Conservation (phyloP, 2,113 vertebrate species). For the Australoheros scitulus region DNA sequence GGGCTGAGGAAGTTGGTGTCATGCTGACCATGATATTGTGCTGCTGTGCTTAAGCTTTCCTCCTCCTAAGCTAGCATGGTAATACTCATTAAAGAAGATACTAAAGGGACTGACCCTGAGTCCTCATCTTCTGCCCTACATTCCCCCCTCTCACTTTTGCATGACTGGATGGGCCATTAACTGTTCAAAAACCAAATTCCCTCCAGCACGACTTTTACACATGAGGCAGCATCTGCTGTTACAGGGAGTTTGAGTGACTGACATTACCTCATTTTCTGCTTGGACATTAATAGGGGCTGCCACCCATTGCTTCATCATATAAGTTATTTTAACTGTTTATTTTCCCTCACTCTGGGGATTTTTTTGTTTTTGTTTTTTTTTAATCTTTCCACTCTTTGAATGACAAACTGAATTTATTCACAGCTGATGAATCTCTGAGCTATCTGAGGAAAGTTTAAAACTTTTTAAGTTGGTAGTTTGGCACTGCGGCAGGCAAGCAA, state of each 20-base stretch:
- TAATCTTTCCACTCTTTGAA: background rate
- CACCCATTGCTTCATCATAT: background rate
- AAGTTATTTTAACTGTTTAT: background rate
- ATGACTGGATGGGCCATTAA: background rate
- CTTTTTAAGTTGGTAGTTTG: slow-evolving; percentile 35
- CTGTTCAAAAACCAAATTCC: slow-evolving; percentile 24
- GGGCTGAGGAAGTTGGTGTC: slow-evolving; percentile 4
- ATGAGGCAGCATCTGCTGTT: background rate
- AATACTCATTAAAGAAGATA: slow-evolving; percentile 67
- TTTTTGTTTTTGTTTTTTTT: background rate
- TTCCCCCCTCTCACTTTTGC: slow-evolving; percentile 48
- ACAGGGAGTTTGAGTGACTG: background rate
- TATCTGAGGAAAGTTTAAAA: slow-evolving; percentile 45
- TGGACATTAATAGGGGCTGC: background rate
- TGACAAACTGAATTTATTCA: slow-evolving; percentile 3
- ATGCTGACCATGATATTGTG: slow-evolving; percentile 23
- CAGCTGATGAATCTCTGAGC: background rate
- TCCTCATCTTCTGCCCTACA: slow-evolving; percentile 59
- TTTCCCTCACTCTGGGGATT: background rate
- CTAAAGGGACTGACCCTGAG: slow-evolving; percentile 34
- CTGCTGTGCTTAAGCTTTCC: slow-evolving; percentile 17
- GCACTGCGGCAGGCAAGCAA: slow-evolving; percentile 28
- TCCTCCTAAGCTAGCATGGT: slow-evolving; percentile 26
- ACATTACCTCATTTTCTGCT: slow-evolving; percentile 4
- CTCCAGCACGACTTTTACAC: background rate